Percentiles rank a stretch among this genome's conserved stretches.
These are phyloP conservation scores for Diprion similis DNA, from an alignment of 1,140 invertebrate genomes.

Conservation along the genomic window DNA sequence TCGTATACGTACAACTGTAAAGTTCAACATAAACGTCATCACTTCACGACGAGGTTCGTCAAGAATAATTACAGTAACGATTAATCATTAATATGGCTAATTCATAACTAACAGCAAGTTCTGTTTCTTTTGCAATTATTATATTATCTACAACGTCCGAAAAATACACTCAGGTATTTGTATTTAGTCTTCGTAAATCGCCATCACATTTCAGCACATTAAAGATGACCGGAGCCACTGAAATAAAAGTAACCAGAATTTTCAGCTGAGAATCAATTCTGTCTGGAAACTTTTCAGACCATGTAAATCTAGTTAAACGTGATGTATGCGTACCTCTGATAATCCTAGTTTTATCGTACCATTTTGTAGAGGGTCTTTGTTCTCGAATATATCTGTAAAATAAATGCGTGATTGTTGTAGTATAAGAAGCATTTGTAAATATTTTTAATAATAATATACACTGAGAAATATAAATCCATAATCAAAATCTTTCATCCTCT, in stretches of 20 bases:
- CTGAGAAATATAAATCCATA: neutral
- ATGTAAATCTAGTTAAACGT: neutral
- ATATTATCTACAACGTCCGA: conserved; percentile 51
- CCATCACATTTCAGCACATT: conserved; percentile 66
- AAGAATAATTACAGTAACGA: neutral
- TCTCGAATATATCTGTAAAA: conserved; percentile 78
- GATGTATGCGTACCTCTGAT: conserved; percentile 70
- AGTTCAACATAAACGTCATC: neutral
- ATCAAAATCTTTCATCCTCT: no score
- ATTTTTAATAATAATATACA: neutral
- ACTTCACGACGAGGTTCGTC: neutral
- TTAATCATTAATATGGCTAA: conserved; percentile 52
- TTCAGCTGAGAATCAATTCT: conserved; percentile 20
- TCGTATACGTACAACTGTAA: no score
- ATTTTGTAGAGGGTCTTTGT: conserved; percentile 82
- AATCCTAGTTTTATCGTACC: conserved; percentile 82
- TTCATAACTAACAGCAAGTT: conserved; percentile 15
- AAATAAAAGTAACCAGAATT: conserved; percentile 57
- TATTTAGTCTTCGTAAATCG: conserved; percentile 16
- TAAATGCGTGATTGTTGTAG: conserved; percentile 23
- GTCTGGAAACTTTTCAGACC: neutral
- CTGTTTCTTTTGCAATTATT: conserved; percentile 16
- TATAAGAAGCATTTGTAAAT: neutral
- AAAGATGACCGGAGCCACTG: conserved; percentile 81
- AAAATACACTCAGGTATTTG: conserved; percentile 28